phyloP scores from a whole-genome alignment of 1,140 invertebrate species.

The Drosophila ironensis region DNA sequence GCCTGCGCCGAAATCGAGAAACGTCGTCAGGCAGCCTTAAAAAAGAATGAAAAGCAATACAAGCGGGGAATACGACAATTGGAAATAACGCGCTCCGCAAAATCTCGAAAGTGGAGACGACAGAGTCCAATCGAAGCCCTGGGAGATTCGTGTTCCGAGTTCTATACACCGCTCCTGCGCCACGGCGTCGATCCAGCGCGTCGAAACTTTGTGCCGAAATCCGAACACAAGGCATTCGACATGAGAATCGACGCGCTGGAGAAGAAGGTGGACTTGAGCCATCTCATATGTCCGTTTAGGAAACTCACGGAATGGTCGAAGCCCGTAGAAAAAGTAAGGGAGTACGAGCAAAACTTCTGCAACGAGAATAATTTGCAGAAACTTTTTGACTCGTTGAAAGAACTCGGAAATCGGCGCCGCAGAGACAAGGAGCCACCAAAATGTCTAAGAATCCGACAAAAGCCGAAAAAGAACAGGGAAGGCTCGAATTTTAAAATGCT shows the following conservation, averaged over 20 bases:
- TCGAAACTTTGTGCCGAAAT: conserved; percentile 67
- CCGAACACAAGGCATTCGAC: conserved; percentile 58
- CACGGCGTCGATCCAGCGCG: conserved; percentile 83
- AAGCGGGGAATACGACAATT: conserved; percentile 74
- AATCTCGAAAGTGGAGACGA: conserved; percentile 58
- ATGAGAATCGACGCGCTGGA: conserved; percentile 73
- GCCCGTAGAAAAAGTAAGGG: conserved; percentile 60
- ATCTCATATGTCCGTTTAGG: conserved; percentile 64
- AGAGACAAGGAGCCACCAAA: conserved; percentile 39
- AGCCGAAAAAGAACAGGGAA: not conserved
- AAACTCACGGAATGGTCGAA: conserved; percentile 73
- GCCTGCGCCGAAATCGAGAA: conserved; percentile 74
- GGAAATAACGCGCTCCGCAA: conserved; percentile 40
- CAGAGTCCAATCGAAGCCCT: conserved; percentile 83
- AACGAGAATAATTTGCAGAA: conserved; percentile 65
- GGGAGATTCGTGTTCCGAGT: conserved; percentile 82
- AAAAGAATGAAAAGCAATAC: conserved; percentile 77
- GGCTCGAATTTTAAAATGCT: not conserved
- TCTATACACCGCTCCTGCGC: conserved; percentile 83
- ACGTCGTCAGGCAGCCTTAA: conserved; percentile 77
- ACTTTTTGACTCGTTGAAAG: conserved; percentile 64
- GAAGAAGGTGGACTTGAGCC: conserved; percentile 38
- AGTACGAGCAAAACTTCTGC: conserved; percentile 74
- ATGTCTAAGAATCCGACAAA: conserved; percentile 30
- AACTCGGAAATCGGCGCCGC: conserved; percentile 8